phyloP scores from a whole-genome alignment of 2,888 invertebrate genomes.

The Pseudococcus jackbeardsleyi region DNA sequence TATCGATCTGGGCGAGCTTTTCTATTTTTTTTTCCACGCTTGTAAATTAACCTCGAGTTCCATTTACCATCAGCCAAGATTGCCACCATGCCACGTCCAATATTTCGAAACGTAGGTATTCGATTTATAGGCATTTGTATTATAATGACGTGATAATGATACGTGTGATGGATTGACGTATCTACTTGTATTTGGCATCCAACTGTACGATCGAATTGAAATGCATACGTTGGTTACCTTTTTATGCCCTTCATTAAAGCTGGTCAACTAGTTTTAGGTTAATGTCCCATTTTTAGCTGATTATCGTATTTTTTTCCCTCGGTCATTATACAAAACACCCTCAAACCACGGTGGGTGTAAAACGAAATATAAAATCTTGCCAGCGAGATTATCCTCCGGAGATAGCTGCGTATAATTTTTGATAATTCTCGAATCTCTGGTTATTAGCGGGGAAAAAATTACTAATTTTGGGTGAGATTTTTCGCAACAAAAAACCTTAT shows the following conservation, averaged over 20 bases:
- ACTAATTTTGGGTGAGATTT: not conserved
- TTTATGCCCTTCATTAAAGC: not conserved
- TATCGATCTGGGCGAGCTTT: not conserved
- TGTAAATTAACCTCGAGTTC: constrained; percentile 26
- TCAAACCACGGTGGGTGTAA: not conserved
- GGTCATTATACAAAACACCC: not conserved
- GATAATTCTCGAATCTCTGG: not conserved
- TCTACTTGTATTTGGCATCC: not conserved
- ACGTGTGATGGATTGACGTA: not conserved
- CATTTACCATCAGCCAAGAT: constrained; percentile 5
- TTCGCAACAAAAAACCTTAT: not conserved
- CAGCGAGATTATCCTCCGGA: not conserved
- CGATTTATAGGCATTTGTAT: not conserved
- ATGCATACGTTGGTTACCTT: not conserved
- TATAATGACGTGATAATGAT: constrained; percentile 14
- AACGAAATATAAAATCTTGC: not conserved
- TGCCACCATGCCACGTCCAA: not conserved
- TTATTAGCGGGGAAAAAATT: not conserved
- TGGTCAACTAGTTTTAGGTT: not conserved
- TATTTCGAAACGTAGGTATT: not conserved
- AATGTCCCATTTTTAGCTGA: not conserved
- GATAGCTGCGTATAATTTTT: not conserved
- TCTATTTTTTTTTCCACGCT: not conserved
- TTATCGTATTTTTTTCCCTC: not conserved
- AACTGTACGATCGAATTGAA: not conserved